These are phyloP conservation scores for Hyaena hyaena DNA, from an alignment of 2,113 vertebrate genomes.

Conservation along the genomic window DNA sequence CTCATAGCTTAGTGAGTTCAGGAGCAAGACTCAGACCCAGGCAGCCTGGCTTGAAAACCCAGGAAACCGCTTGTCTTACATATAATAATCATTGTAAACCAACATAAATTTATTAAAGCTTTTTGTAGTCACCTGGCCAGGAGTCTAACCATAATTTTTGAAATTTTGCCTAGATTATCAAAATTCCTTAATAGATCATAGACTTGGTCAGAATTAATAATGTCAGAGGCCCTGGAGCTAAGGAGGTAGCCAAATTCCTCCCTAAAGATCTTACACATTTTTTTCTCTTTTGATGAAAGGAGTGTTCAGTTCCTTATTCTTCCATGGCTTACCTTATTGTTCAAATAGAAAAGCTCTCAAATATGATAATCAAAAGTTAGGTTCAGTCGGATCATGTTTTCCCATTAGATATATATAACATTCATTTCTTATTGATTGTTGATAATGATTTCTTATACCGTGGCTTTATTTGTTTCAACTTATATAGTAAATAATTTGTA, in stretches of 20 bases:
- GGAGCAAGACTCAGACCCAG: not conserved
- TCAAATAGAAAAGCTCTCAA: not conserved
- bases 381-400: not conserved
- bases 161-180: not conserved
- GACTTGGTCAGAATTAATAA: slow-evolving; percentile 41
- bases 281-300: not conserved
- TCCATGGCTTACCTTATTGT: not conserved
- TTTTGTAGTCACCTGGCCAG: not conserved
- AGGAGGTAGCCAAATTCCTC: not conserved
- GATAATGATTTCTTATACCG: not conserved
- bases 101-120: slow-evolving; percentile 15
- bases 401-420: not conserved
- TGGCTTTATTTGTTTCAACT: slow-evolving; percentile 23
- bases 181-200: not conserved
- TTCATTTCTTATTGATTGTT: slow-evolving; percentile 49
- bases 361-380: not conserved
- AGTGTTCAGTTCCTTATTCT: not conserved
- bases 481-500: not conserved
- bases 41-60: not conserved
- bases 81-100: not conserved
- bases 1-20: not conserved
- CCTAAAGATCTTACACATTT: not conserved
- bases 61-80: not conserved
- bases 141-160: not conserved
- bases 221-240: not conserved